phyloP scores from a whole-genome alignment of 2,888 invertebrate species.

The Tupiocoris notatus region DNA sequence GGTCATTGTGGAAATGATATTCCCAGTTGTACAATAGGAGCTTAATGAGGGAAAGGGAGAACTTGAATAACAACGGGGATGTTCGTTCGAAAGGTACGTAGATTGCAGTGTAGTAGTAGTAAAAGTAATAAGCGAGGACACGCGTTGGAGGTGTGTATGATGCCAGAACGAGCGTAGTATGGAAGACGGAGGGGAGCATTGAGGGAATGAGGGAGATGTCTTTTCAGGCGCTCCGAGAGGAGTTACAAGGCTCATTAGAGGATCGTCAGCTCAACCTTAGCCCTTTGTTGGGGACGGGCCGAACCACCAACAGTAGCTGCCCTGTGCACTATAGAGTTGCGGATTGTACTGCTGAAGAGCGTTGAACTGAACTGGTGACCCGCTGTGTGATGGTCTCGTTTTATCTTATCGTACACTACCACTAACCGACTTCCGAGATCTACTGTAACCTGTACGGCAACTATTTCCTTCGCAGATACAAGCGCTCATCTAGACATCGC shows the following conservation, averaged over 20 bases:
- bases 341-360: no score
- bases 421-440: no score
- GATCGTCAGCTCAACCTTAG: slow-evolving; percentile 35
- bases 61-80: neutral
- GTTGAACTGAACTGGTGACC: no score
- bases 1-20: slow-evolving; percentile 40
- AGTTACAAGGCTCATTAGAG: slow-evolving; percentile 38
- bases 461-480: no score
- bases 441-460: no score
- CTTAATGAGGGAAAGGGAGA: slow-evolving; percentile 39
- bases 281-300: slow-evolving; percentile 18
- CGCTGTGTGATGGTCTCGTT: no score
- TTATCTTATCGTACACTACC: no score
- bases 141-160: neutral
- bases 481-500: no score
- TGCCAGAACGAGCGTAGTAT: neutral
- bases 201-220: slow-evolving; percentile 13
- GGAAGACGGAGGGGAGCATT: neutral
- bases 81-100: neutral
- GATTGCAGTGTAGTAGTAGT: neutral
- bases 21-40: slow-evolving; percentile 40
- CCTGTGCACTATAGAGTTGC: no score
- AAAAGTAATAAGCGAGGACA: neutral
- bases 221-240: slow-evolving; percentile 25
- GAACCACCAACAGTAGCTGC: no score